Base-by-base conservation (phyloP, 2,888 invertebrate genomes). In the Andrena chrysosceles region DNA sequence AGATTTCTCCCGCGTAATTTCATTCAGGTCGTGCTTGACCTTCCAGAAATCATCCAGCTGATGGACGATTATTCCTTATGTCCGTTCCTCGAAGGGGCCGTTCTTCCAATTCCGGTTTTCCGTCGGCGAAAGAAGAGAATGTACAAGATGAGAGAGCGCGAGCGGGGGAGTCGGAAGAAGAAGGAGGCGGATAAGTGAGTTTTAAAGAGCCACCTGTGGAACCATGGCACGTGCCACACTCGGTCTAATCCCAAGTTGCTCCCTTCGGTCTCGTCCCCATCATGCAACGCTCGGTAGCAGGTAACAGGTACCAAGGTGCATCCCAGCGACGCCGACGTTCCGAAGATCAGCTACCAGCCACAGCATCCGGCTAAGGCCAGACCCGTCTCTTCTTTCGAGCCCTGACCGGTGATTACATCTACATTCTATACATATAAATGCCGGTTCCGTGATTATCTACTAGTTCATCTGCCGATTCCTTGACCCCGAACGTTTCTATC, bases 201-300 rank as follows among this genome's bases (percentile, higher is more conserved):
- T 90, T 91, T 88, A 90, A 91, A 89, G 91, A 89, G 89, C 89
- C 92, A 92, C 91, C 92, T 92, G 92, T 92, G 87, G 89, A 83
- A 77, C 73, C 84, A 85, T 83, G 92, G 93, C 93, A 90, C 93
- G 93, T 90, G 93, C 92, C 92, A 88, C 87, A 89, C 87, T 88
- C 83, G 77, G 77, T 80, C 89, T 90, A 91, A 91, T 91, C 91
- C 90, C 87, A 81, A 88, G 85, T 90, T 86, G 87, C 89, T 89
- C 89, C 88, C 88, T 90, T 90, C 86, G 84, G 86, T 80, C 87
- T 79, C 84, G 83, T 87, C 85, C 84, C 84, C 89, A 80, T 87
- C 87, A 64, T 83, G 76, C 81, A 83, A 84, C 85, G 79, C 79
- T 84, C 84, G 86, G 85, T 87, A 89, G 85, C 89, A 85, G 88